Evolutionary conservation across 2,113 vertebrate genomes (phyloP).

Genomic region (Dendropsophus ebraccatus): DNA sequence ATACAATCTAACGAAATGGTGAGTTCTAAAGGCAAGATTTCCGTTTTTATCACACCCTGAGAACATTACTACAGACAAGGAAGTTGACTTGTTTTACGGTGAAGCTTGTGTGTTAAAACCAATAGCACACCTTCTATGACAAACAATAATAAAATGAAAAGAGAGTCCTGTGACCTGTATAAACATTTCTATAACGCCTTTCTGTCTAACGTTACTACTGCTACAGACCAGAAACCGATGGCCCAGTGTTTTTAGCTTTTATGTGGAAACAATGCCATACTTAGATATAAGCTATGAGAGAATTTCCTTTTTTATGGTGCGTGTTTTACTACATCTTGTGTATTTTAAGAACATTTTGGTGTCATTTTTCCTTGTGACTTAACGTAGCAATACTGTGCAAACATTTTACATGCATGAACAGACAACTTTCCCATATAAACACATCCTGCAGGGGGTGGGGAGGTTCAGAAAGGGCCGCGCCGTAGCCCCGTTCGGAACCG

Average conservation of each 20-base stretch:
- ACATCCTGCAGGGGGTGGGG: too few relatives aligned
- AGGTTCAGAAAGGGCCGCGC: too few relatives aligned
- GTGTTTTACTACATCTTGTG: neutral
- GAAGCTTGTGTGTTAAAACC: neutral
- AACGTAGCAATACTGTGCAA: neutral
- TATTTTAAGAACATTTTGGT: neutral
- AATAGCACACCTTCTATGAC: neutral
- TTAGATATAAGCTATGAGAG: neutral
- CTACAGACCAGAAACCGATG: neutral
- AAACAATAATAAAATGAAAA: neutral
- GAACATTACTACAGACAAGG: neutral
- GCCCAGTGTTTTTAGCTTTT: neutral
- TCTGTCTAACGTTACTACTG: neutral
- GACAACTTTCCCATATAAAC: neutral
- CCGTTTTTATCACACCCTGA: neutral
- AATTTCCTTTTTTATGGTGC: neutral
- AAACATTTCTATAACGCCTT: neutral
- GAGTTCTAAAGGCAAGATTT: neutral
- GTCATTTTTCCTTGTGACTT: neutral
- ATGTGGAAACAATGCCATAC: neutral
- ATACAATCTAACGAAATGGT: neutral
- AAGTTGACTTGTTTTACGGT: neutral
- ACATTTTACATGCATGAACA: neutral
- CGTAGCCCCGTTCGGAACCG: too few relatives aligned
- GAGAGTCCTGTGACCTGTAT: neutral